A percentile compares a stretch with the other conserved stretches of the same genome.
Evolutionary conservation across 1,140 invertebrate species (phyloP).

Genomic region (Drosophila tani): DNA sequence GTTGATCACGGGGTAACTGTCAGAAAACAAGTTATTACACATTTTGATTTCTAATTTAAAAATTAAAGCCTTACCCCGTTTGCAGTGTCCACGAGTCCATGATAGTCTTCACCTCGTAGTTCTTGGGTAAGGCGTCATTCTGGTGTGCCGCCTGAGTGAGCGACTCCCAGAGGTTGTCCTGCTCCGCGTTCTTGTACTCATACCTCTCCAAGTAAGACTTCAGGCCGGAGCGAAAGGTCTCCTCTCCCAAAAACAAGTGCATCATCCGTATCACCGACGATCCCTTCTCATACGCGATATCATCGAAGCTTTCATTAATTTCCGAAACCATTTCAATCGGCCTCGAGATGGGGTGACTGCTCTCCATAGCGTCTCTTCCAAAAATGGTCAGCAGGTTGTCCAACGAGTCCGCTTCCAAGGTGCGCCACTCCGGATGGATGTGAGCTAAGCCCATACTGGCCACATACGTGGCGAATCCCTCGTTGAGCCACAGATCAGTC

Average conservation of each 20-base stretch:
- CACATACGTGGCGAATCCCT: constrained; percentile 93
- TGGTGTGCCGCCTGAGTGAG: constrained; percentile 87
- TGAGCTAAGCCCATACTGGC: constrained; percentile 87
- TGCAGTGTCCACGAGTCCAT: constrained; percentile 94
- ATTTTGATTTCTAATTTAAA: not conserved
- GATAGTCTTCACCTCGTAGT: constrained; percentile 87
- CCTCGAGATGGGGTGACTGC: constrained; percentile 88
- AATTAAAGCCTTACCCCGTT: constrained; percentile 85
- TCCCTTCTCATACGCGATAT: constrained; percentile 95
- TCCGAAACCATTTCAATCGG: constrained; percentile 88
- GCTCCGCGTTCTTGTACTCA: constrained; percentile 89
- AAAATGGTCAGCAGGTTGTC: constrained; percentile 86
- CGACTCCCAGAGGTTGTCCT: constrained; percentile 93
- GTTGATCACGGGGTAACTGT: constrained; percentile 89
- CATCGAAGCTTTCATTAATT: constrained; percentile 94
- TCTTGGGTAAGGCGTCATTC: constrained; percentile 85
- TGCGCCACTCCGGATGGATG: constrained; percentile 88
- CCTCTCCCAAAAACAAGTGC: constrained; percentile 92
- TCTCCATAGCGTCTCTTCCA: constrained; percentile 86
- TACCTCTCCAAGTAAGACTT: constrained; percentile 87
- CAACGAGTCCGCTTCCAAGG: constrained; percentile 88
- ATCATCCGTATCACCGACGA: constrained; percentile 94
- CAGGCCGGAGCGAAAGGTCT: constrained; percentile 89
- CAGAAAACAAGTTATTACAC: not conserved
- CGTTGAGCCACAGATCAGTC: constrained; percentile 94